Conservation (phyloP, 2,797 vertebrate genomes). For the Aphelocoma californica region DNA sequence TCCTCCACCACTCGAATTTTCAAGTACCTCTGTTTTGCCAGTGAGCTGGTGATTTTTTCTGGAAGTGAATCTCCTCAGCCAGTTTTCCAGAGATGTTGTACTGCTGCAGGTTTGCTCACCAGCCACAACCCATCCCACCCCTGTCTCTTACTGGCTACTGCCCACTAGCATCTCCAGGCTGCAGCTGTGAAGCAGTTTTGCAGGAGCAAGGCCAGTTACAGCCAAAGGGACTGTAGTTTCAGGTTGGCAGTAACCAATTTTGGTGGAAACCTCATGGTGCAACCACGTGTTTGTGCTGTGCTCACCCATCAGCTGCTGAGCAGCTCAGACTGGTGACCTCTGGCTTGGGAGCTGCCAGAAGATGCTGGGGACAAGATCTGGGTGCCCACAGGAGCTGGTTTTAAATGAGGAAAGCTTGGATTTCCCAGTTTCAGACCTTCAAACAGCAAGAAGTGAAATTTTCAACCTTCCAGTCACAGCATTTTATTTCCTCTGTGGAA, state of each 20-base stretch:
- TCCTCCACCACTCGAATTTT: not conserved
- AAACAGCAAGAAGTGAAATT: not conserved
- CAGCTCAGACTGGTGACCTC: not conserved
- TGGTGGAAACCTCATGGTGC: not conserved
- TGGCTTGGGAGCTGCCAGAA: not conserved
- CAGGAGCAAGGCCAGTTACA: not conserved
- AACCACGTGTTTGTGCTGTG: rapidly evolving
- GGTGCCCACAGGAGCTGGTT: not conserved
- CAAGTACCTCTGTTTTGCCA: not conserved
- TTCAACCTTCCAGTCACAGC: not conserved
- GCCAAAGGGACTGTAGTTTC: not conserved
- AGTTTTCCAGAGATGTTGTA: rapidly evolving
- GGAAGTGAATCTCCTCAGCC: not conserved
- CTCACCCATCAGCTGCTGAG: not conserved
- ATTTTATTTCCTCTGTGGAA: not conserved
- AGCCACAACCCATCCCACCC: not conserved
- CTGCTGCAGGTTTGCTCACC: not conserved
- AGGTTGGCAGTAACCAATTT: not conserved
- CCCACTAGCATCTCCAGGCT: not conserved
- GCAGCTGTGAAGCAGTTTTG: not conserved
- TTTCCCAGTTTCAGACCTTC: not conserved
- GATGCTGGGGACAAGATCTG: not conserved
- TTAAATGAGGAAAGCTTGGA: not conserved
- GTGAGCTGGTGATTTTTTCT: not conserved
- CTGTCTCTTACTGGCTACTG: not conserved